Evolutionary conservation across 1,140 invertebrate genomes (phyloP).

Genomic region (Popillia japonica): DNA sequence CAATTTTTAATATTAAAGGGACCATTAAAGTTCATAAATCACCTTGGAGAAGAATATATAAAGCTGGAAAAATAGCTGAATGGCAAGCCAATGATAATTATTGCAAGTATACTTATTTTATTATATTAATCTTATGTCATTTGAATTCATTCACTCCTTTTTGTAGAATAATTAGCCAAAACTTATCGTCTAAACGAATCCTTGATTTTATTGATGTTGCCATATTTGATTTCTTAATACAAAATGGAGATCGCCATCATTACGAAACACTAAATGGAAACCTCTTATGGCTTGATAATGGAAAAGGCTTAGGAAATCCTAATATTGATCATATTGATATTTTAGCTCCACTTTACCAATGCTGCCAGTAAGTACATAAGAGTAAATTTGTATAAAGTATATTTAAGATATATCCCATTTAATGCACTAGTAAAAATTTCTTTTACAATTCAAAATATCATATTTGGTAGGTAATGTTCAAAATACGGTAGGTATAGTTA

Average conservation of each 20-base stretch:
- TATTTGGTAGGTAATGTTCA: too few species aligned
- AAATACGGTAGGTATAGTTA: too few species aligned
- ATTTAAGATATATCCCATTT: too few species aligned
- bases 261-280: constrained; percentile 84
- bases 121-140: neutral
- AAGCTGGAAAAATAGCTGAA: constrained; percentile 72
- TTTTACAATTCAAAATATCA: too few species aligned
- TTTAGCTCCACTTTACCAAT: constrained; percentile 88
- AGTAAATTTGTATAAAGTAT: too few species aligned
- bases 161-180: constrained; percentile 64
- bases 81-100: constrained; percentile 84
- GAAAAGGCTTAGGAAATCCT: constrained; percentile 91
- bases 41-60: constrained; percentile 92
- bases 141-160: constrained; percentile 34
- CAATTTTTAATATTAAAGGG: constrained; percentile 83
- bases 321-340: constrained; percentile 84
- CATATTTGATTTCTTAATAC: constrained; percentile 93
- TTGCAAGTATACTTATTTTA: constrained; percentile 70
- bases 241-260: constrained; percentile 94
- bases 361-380: constrained; percentile 79
- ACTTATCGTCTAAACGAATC: constrained; percentile 68
- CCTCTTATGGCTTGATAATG: constrained; percentile 90
- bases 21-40: constrained; percentile 75
- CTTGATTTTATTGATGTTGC: constrained; percentile 87
- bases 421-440: too few species aligned